phyloP scores from a whole-genome alignment of 2,113 vertebrate genomes.

The Pituophis catenifer region DNA sequence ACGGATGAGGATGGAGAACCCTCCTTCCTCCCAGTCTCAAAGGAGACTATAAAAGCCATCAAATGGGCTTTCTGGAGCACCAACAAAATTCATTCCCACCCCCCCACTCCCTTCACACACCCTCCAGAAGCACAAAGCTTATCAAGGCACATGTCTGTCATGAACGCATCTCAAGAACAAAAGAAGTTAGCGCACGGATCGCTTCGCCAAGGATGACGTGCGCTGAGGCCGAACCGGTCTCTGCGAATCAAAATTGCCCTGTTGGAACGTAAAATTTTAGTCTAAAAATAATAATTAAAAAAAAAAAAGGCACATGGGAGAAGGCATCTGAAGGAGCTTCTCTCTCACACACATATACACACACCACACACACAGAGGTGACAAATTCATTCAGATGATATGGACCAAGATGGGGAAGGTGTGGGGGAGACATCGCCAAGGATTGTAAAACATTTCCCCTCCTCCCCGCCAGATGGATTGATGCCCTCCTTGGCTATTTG shows the following conservation, averaged over 20 bases:
- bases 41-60: neutral
- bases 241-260: neutral
- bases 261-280: neutral
- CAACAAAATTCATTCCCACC: neutral
- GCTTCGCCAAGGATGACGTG: rapidly evolving
- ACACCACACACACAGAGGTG: too few species aligned
- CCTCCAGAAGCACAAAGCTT: neutral
- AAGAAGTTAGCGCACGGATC: neutral
- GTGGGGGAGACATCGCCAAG: neutral
- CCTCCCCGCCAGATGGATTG: neutral
- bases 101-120: neutral
- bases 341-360: too few species aligned
- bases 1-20: neutral
- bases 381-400: neutral
- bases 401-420: neutral
- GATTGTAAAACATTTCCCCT: neutral
- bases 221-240: neutral
- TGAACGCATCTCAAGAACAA: neutral
- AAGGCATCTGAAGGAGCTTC: neutral
- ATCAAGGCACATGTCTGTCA: neutral
- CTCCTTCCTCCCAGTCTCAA: neutral
- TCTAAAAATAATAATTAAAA: neutral
- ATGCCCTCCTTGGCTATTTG: neutral
- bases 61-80: neutral
- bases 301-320: neutral